Percentiles rank a stretch among this genome's conserved stretches.
These are phyloP conservation scores for Drosophila rubida DNA, from an alignment of 2,888 invertebrate genomes.

Conservation along the genomic window DNA sequence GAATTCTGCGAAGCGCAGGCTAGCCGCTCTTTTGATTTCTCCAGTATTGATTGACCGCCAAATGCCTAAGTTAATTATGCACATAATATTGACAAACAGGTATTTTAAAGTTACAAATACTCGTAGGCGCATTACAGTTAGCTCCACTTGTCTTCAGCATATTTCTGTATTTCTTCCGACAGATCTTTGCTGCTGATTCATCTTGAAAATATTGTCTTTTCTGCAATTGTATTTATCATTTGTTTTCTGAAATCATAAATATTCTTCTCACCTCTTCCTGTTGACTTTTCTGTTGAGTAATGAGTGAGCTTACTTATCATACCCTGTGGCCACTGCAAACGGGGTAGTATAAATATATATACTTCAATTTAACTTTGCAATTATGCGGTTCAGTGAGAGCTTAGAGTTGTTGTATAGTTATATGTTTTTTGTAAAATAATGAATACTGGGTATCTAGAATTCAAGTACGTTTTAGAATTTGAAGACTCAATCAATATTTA, in stretches of 20 bases:
- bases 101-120: neutral
- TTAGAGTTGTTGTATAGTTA: too few species aligned
- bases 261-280: constrained; percentile 1
- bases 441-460: neutral
- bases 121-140: neutral
- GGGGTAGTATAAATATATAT: neutral
- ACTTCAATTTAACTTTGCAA: too few species aligned
- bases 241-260: constrained; percentile 1
- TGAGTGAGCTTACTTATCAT: neutral
- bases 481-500: neutral
- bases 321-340: neutral
- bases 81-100: constrained; percentile 14
- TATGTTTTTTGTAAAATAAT: neutral
- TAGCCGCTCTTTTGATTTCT: constrained; percentile 16
- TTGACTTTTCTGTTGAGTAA: constrained; percentile 13
- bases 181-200: constrained; percentile 28
- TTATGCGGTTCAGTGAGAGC: neutral
- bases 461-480: neutral
- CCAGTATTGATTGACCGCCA: constrained; percentile 19
- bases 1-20: constrained; percentile 13
- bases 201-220: constrained; percentile 2
- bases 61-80: constrained; percentile 26
- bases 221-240: constrained; percentile 7
- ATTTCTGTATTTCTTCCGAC: neutral
- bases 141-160: too few species aligned